phyloP scores from a whole-genome alignment of 2,888 invertebrate species.

The Spodoptera exigua region DNA sequence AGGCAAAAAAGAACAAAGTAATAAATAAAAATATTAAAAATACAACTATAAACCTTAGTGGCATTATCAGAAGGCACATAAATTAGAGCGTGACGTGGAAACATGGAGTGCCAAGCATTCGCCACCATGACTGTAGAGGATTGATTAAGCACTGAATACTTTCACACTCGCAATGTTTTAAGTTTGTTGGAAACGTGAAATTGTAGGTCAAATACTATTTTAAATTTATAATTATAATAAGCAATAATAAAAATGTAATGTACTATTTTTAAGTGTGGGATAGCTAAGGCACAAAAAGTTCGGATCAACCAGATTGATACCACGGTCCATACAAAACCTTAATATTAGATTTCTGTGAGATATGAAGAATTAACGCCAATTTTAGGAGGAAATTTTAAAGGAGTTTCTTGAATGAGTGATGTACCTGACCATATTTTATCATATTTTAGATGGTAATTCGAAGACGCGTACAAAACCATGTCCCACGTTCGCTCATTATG shows the following conservation, averaged over 20 bases:
- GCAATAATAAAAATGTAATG: too few species aligned
- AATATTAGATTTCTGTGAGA: too few species aligned
- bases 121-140: slow-evolving; percentile 36
- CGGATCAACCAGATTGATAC: too few species aligned
- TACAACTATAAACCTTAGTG: slow-evolving; percentile 31
- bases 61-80: slow-evolving; percentile 44
- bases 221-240: too few species aligned
- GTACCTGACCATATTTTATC: neutral
- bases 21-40: slow-evolving; percentile 41
- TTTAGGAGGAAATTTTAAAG: too few species aligned
- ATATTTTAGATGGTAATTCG: neutral
- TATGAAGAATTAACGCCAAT: too few species aligned
- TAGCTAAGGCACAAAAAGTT: too few species aligned
- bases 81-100: slow-evolving; percentile 43
- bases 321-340: too few species aligned
- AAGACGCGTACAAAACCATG: neutral
- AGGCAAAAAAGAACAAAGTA: slow-evolving; percentile 12
- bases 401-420: too few species aligned
- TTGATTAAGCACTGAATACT: slow-evolving; percentile 42
- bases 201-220: slow-evolving; percentile 3
- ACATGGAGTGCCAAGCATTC: slow-evolving; percentile 54
- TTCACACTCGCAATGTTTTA: slow-evolving; percentile 14
- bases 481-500: slow-evolving; percentile 14
- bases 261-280: too few species aligned
- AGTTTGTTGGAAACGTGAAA: slow-evolving; percentile 18